Percentiles rank a stretch among this genome's conserved stretches.
Evolutionary conservation across 1,140 invertebrate species (phyloP).

Genomic region (Lysiphlebus fabarum): DNA sequence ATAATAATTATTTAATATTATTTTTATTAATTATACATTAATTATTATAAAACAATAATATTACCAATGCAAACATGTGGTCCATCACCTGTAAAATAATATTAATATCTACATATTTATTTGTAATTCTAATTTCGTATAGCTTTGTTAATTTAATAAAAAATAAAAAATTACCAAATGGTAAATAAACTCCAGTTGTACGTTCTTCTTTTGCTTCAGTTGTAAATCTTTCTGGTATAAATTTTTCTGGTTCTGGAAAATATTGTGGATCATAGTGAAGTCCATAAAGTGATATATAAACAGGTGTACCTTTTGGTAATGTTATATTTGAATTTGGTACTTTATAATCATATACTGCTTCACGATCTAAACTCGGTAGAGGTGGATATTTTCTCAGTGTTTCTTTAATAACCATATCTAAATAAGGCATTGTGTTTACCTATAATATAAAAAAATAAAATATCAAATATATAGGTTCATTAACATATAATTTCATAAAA

Average conservation of each 20-base stretch:
- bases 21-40: too few species aligned
- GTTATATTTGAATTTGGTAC: slow-evolving; percentile 45
- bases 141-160: slow-evolving; percentile 45
- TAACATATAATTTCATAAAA: background rate
- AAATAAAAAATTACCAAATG: slow-evolving; percentile 56
- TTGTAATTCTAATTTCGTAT: too few species aligned
- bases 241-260: slow-evolving; percentile 51
- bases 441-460: slow-evolving; percentile 17
- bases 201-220: slow-evolving; percentile 50
- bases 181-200: slow-evolving; percentile 53
- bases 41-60: too few species aligned
- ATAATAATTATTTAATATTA: slow-evolving; percentile 1
- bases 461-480: background rate
- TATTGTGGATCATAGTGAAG: slow-evolving; percentile 50
- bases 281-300: slow-evolving; percentile 34
- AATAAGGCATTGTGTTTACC: slow-evolving; percentile 22
- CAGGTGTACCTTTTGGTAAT: slow-evolving; percentile 43
- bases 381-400: slow-evolving; percentile 58
- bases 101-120: too few species aligned
- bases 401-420: slow-evolving; percentile 35
- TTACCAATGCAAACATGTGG: slow-evolving; percentile 58
- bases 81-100: slow-evolving; percentile 46
- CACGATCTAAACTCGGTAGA: slow-evolving; percentile 57
- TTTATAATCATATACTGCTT: slow-evolving; percentile 44
- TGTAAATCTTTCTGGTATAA: slow-evolving; percentile 69